Conservation (phyloP, 2,797 vertebrate species). For the Mycteria americana region DNA sequence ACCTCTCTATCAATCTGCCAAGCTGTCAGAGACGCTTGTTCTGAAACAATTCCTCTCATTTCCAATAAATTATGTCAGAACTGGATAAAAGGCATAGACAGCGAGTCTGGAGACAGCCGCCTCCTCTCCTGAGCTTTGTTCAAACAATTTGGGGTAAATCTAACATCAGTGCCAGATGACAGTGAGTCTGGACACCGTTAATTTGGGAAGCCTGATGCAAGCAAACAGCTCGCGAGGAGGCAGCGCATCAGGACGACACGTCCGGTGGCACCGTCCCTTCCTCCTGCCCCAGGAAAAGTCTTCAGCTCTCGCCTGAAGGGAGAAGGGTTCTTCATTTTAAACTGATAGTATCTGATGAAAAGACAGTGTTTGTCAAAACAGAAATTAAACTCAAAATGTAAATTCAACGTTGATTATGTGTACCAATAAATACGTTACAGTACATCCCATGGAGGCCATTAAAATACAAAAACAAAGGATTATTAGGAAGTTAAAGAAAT, state of each 20-base stretch:
- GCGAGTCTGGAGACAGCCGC: conserved; percentile 43
- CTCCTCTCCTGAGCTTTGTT: background rate
- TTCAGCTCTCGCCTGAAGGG: background rate
- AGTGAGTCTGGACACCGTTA: background rate
- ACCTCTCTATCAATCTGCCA: conserved; percentile 65
- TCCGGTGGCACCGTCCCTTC: background rate
- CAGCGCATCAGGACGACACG: background rate
- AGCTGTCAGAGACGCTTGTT: conserved; percentile 46
- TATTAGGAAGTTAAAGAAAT: background rate
- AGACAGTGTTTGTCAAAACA: background rate
- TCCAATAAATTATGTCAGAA: conserved; percentile 40
- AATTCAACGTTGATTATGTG: rapidly evolving
- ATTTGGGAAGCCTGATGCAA: background rate
- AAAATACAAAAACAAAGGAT: background rate
- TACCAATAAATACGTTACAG: background rate
- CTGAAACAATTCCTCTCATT: conserved; percentile 46
- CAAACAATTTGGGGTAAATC: background rate
- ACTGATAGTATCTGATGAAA: background rate
- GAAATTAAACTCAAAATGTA: background rate
- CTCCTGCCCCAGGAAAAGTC: background rate
- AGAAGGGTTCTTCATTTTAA: background rate
- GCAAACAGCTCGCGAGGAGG: background rate
- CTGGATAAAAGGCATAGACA: conserved; percentile 38
- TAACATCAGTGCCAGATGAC: background rate
- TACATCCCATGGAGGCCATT: background rate